phyloP scores from a whole-genome alignment of 2,113 vertebrate species.

The human (Homo sapiens) region GRCh38 chr2:76934001-76934500 shows the following conservation, averaged over 20 bases:
- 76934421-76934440: neutral
- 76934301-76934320: neutral
- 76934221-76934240: neutral
- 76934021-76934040: neutral
- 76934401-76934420: neutral
- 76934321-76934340: neutral
- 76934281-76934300: neutral
- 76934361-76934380: neutral
- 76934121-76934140: neutral
- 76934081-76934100: neutral
- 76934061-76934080: neutral
- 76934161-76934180: neutral
- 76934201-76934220: neutral
- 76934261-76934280: neutral
- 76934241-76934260: accelerated
- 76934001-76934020: neutral
- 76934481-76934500: neutral
- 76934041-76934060: neutral
- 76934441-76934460: neutral
- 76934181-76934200: neutral
- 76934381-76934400: neutral
- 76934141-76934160: neutral
- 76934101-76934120: neutral
- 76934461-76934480: neutral
- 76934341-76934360: neutral